Percentiles rank a stretch among this genome's conserved stretches.
Conservation (phyloP, 2,888 invertebrate genomes). For the Agrilus cyanescens region DNA sequence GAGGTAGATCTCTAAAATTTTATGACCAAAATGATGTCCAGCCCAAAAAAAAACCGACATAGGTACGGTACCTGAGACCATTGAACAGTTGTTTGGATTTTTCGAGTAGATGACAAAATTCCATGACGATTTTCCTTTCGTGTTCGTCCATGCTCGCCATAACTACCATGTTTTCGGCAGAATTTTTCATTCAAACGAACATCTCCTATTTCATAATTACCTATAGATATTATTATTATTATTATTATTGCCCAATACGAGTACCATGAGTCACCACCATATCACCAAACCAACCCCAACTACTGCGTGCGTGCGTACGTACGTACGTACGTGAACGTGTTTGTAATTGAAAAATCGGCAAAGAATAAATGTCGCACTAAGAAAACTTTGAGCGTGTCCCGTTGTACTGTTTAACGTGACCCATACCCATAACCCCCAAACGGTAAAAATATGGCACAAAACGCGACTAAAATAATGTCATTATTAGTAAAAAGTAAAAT, state of each 20-base stretch:
- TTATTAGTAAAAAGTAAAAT: background rate
- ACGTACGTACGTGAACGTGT: no score
- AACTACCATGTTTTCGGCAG: conserved; percentile 48
- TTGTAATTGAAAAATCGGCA: no score
- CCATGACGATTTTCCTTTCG: conserved; percentile 84
- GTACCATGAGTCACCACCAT: background rate
- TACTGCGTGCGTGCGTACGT: no score
- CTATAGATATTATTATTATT: no score
- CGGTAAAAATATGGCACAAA: background rate
- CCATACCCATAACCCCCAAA: background rate
- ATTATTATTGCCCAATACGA: no score
- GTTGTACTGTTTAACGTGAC: no score
- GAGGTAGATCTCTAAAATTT: conserved; percentile 87
- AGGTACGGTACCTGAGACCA: conserved; percentile 68
- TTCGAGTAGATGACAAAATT: conserved; percentile 91
- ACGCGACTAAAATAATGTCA: background rate
- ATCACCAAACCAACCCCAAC: no score
- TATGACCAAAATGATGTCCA: background rate
- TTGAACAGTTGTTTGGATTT: conserved; percentile 96
- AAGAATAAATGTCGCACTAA: no score
- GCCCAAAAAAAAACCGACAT: no score
- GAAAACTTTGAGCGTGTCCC: no score
- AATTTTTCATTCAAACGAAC: conserved; percentile 9
- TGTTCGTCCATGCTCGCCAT: conserved; percentile 75
- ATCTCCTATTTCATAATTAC: conserved; percentile 1